Evolutionary conservation across 1,140 invertebrate genomes (phyloP), one percentile per base, ranked within the genome.

Genomic region (Drosophila melanica): DNA sequence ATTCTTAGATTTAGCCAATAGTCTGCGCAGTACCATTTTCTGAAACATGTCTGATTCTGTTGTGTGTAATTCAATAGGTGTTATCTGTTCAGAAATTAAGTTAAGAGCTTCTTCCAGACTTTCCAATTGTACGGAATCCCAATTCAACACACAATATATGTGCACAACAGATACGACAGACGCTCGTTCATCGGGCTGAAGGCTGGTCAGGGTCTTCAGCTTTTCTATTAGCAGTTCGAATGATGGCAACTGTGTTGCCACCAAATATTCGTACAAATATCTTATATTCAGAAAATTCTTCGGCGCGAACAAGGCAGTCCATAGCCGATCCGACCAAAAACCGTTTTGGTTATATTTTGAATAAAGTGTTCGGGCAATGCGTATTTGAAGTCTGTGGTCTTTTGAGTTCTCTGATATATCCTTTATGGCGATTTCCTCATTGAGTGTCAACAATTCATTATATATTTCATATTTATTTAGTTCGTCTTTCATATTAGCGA

Each of bases 261-360:
- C 94, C 93, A 96, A 60, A 27, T 54, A 65, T 90, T 96, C 95
- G 62, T 94, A 93, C 73, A 95, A 91, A 62, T 95, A 93, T 54
- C 93, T 92, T 3, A 95, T 93, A 81, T 94, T 95, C 4, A 93
- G 92, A 77, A 95, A 95, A 82, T 95, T 94, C 75, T 92, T 94
- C 77, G 95, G 93, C 10, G 80, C 79, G 9, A 93, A 74, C n/a
- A 95, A 79, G 59, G 92, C 92, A 20, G 92, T 74, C 47, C 92
- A 90, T n/a, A 94, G 54, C 30, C 77, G 71, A 41, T 91, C 76
- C 39, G 92, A 86, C 50, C 58, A 39, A 58, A 71, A 2, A 33
- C 23, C n/a, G 1, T 10, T 9, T 1, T 5, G 3, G 23, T 81
- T 70, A 41, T 87, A 8, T 12, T 39, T 48, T 14, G 90, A 48